Base-by-base conservation (phyloP, 2,888 invertebrate genomes). In the Rugalucina vietnamica region DNA sequence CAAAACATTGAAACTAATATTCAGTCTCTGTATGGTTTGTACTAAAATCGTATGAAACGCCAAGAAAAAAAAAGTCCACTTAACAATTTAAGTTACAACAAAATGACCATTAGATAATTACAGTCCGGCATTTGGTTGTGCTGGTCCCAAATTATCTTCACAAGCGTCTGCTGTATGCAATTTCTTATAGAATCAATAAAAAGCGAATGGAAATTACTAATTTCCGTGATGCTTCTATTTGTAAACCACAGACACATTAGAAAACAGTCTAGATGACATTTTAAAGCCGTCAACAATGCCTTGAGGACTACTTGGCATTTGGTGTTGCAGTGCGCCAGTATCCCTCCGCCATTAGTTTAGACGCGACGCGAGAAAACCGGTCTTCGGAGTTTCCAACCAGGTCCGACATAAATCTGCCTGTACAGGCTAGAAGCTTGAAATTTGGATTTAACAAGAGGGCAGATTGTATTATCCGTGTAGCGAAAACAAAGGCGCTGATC, bases 151-250 rank as follows among this genome's bases (percentile, higher is more conserved):
- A 65, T 65, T 65, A 65, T 65, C n/a, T n/a, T n/a, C 65, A 34
- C 34, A 65, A 10, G 10, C 14, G 18, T 34, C 24, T 65, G 18
- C 29, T 29, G 21, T 65, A 65, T 65, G 34, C 8, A 65, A 34
- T 65, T 34, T 65, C 65, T 34, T 65, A 34, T 65, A 65, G 34
- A 65, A 65, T 65, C 65, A 24, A 65, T 65, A 65, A 65, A 65
- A 65, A 34, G 34, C 34, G 34, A 65, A 65, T 34, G 29, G 29
- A 65, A 65, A 65, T 65, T 65, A 65, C 65, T 65, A 65, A 65
- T 65, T 65, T 65, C 65, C 65, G 65, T 65, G 65, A 32, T 34
- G 65, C 34, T 32, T 65, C 65, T 65, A 34, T 65, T 65, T 65
- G 65, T 34, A 65, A 65, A 65, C 65, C 34, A 65, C 65, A 34